These are phyloP conservation scores for Hymenochirus boettgeri DNA, from an alignment of 2,113 vertebrate species.

Conservation along the genomic window DNA sequence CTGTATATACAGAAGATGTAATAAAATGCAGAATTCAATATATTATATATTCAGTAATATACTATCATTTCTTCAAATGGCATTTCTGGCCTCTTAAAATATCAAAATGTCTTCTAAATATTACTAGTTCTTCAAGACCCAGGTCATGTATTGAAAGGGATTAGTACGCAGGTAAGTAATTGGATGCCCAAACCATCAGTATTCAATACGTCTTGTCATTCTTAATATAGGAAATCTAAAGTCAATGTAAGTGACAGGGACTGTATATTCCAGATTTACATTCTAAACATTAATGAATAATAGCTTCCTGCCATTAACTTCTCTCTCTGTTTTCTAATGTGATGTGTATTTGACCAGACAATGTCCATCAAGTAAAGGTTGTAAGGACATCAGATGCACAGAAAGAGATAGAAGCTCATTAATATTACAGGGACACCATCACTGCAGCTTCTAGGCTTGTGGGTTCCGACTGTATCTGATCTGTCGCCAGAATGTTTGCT, in stretches of 20 bases:
- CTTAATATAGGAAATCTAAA: no score
- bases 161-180: no score
- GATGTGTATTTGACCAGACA: background rate
- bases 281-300: constrained; percentile 33
- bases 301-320: constrained; percentile 35
- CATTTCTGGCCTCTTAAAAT: no score
- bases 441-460: constrained; percentile 17
- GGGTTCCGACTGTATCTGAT: constrained; percentile 24
- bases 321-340: constrained; percentile 5
- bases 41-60: no score
- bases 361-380: constrained; percentile 11
- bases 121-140: no score
- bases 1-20: no score
- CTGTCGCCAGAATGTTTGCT: constrained; percentile 17
- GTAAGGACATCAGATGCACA: constrained; percentile 25
- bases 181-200: no score
- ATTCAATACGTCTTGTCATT: no score
- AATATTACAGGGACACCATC: constrained; percentile 33
- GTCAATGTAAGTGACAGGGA: constrained; percentile 6
- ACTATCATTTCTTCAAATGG: no score
- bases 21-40: no score
- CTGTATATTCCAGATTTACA: constrained; percentile 16
- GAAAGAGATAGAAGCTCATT: constrained; percentile 24
- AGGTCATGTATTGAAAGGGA: no score
- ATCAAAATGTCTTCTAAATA: no score